Conservation (phyloP, 1,140 invertebrate species). For the Penaeus japonicus region DNA sequence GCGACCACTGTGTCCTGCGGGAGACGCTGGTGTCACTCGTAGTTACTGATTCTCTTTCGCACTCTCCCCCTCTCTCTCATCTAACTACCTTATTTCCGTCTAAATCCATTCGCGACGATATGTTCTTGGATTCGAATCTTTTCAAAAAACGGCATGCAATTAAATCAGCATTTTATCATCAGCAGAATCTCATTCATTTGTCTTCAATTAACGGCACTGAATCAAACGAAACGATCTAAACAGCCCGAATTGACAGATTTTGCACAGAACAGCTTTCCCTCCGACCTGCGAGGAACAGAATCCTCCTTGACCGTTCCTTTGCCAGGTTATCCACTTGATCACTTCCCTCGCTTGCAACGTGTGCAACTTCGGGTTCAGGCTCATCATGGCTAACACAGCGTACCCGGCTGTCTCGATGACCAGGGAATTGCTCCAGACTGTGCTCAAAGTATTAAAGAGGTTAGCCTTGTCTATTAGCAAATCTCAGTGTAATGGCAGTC, state of each 20-base stretch:
- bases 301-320: slow-evolving; percentile 73
- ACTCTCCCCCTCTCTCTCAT: not conserved
- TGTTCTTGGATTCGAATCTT: no score
- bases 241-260: not conserved
- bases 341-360: slow-evolving; percentile 68
- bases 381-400: slow-evolving; percentile 60
- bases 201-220: not conserved
- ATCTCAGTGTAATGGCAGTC: not conserved
- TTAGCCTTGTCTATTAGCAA: not conserved
- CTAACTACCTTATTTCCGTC: not conserved
- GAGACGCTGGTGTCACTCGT: not conserved
- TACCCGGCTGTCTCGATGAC: slow-evolving; percentile 48
- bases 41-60: slow-evolving; percentile 65
- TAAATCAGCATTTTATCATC: no score
- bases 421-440: slow-evolving; percentile 21
- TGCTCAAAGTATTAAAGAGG: not conserved
- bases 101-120: no score
- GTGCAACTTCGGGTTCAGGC: slow-evolving; percentile 62
- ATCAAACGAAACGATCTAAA: not conserved
- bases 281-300: slow-evolving; percentile 75
- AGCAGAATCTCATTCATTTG: no score
- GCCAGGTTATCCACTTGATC: slow-evolving; percentile 76
- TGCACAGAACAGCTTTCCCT: not conserved
- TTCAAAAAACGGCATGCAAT: no score
- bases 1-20: slow-evolving; percentile 38